Evolutionary conservation across 2,888 invertebrate species (phyloP).

Genomic region (Lasius fuliginosus): DNA sequence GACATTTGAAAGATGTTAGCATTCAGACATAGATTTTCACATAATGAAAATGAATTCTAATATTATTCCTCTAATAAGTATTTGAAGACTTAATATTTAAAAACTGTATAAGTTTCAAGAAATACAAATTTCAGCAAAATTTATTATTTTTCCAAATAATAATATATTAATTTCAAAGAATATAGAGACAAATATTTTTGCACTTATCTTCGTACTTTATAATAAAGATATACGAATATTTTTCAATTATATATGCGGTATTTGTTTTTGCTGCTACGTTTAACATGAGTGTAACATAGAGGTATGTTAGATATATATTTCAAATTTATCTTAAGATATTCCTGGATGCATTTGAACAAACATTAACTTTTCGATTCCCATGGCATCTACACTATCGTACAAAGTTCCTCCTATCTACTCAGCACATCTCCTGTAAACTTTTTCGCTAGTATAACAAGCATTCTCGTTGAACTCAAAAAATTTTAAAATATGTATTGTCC

Average conservation of each 20-base stretch:
- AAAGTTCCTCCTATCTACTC: conserved; percentile 14
- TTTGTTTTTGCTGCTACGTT: background rate
- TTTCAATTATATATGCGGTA: background rate
- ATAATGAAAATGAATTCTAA: background rate
- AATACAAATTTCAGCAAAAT: background rate
- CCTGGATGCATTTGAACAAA: conserved; percentile 5
- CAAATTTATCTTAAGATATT: conserved; percentile 43
- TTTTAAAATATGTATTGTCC: conserved; percentile 30
- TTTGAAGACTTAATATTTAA: background rate
- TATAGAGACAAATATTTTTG: background rate
- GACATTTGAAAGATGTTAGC: background rate
- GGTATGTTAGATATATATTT: conserved; percentile 10
- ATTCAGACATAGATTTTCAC: conserved; percentile 3
- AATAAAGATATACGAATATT: background rate
- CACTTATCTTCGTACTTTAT: background rate
- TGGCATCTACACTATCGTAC: conserved; percentile 10
- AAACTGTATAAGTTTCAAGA: background rate
- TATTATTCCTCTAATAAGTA: conserved; percentile 14
- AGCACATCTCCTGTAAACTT: conserved; percentile 26
- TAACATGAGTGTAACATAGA: background rate
- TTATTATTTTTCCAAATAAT: background rate
- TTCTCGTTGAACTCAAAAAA: conserved; percentile 46
- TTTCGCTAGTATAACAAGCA: conserved; percentile 42
- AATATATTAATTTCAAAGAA: background rate
- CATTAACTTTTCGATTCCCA: conserved; percentile 15